Base-by-base conservation (phyloP, 2,888 invertebrate species). In the Globia sparganii region DNA sequence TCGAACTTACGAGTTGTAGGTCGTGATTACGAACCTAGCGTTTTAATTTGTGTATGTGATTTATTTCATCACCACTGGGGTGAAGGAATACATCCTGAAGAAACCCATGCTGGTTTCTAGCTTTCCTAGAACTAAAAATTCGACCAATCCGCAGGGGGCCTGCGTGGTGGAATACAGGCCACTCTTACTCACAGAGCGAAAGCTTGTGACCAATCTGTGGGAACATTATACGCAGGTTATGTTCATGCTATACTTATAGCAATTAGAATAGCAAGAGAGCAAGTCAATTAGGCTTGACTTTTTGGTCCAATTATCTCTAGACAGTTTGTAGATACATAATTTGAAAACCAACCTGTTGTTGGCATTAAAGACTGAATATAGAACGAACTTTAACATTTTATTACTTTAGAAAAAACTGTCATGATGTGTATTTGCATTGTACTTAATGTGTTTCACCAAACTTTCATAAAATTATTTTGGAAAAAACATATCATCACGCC, bases 331-430 rank as follows among this genome's bases (percentile, higher is more conserved):
- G 5, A 56, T 46, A 40, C 40, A 40, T 40, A 77, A 25, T 21
- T 61, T 49, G 2, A 34, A 53, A 43, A 49, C 1, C n/a, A 61
- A 77, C 28, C 34, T 53, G 13, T 62, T 70, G n/a, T 73, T 56
- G 43, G 61, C 18, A 28, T 28, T 66, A 4, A 70, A 81, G 80
- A 80, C 77, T 80, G 80, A 80, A 6, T 15, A 74, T 62, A 34
- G 21, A 80, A 53, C 18, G 25, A 74, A 58, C 13, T 34, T 31
- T 31, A 25, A 25, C 25, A 46, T 46, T 31, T 25, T 8, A 31
- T 67, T 31, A 25, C 25, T 31, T 46, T 25, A 67, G 31, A 37
- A n/a, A 13, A n/a, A 53, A 37, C 11, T 68, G n/a, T 68, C 25
- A 34, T 18, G 8, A 31, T 13, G 4, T 53, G 6, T 70, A 5